phyloP scores from a whole-genome alignment of 2,797 vertebrate species.

The Discoglossus pictus region DNA sequence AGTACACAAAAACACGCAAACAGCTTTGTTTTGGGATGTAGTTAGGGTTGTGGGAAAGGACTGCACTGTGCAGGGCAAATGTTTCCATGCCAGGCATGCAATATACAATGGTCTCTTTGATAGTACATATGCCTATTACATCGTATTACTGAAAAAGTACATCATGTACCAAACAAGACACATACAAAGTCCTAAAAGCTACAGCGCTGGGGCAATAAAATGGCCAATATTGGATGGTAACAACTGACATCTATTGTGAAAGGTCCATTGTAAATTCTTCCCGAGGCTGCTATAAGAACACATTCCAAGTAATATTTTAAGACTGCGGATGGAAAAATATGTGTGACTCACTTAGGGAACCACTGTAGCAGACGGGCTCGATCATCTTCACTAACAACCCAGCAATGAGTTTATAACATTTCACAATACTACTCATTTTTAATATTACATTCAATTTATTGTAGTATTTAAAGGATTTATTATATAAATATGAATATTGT shows the following conservation, averaged over 20 bases:
- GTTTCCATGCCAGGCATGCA: conserved; percentile 48
- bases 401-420: conserved; percentile 19
- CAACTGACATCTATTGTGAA: conserved; percentile 9
- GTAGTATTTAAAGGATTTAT: too few species aligned
- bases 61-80: conserved; percentile 47
- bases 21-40: conserved; percentile 52
- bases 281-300: conserved; percentile 36
- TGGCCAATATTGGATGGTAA: conserved; percentile 31
- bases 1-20: conserved; percentile 26
- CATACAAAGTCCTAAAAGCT: conserved; percentile 42
- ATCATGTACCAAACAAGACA: conserved; percentile 46
- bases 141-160: conserved; percentile 42
- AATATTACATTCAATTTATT: too few species aligned
- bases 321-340: conserved; percentile 38
- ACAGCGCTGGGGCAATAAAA: conserved; percentile 42
- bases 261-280: conserved; percentile 42
- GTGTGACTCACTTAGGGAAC: conserved; percentile 16
- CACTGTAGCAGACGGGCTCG: conserved; percentile 2
- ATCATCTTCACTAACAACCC: conserved; percentile 35
- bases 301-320: conserved; percentile 42
- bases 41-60: conserved; percentile 55
- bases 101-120: conserved; percentile 48
- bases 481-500: too few species aligned
- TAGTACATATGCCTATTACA: conserved; percentile 37
- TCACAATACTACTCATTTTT: too few species aligned